Conservation (phyloP, 1,140 invertebrate species). For the Luehdorfia chinensis region DNA sequence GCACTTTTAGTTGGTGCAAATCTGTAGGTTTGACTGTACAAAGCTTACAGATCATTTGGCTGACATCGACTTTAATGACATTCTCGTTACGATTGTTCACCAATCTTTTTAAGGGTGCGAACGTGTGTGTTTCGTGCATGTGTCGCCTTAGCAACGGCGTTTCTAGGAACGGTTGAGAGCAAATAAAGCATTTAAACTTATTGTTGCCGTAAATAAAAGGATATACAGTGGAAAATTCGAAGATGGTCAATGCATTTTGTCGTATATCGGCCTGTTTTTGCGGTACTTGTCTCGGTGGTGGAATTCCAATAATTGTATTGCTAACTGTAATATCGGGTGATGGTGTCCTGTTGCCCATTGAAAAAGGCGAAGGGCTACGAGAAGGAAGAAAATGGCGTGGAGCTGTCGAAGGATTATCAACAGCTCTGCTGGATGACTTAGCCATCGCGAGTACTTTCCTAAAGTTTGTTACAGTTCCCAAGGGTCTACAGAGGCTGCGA, state of each 20-base stretch:
- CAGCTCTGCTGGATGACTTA: slow-evolving; percentile 6
- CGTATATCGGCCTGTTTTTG: slow-evolving; percentile 42
- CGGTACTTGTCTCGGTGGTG: slow-evolving; percentile 15
- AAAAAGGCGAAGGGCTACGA: slow-evolving; percentile 45
- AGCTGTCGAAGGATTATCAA: slow-evolving; percentile 7
- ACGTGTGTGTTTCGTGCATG: slow-evolving; percentile 50
- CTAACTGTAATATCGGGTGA: slow-evolving; percentile 20
- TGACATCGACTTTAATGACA: slow-evolving; percentile 61
- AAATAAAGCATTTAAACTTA: slow-evolving; percentile 67
- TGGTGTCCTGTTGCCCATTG: slow-evolving; percentile 16
- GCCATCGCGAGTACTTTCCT: slow-evolving; percentile 34
- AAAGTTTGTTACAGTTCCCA: slow-evolving; percentile 56
- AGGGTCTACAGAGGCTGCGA: slow-evolving; percentile 56
- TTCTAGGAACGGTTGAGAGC: slow-evolving; percentile 55
- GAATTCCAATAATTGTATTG: slow-evolving; percentile 7
- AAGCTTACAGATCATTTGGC: slow-evolving; percentile 50
- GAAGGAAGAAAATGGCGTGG: slow-evolving; percentile 28
- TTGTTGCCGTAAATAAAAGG: slow-evolving; percentile 65
- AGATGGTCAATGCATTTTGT: slow-evolving; percentile 57
- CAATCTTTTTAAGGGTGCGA: slow-evolving; percentile 48
- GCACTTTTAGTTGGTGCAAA: slow-evolving; percentile 44
- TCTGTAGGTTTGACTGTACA: slow-evolving; percentile 37
- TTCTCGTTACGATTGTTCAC: slow-evolving; percentile 59
- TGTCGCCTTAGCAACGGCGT: slow-evolving; percentile 43
- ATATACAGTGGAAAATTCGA: slow-evolving; percentile 60